phyloP scores from a whole-genome alignment of 2,888 invertebrate species.

The Athalia cordata region DNA sequence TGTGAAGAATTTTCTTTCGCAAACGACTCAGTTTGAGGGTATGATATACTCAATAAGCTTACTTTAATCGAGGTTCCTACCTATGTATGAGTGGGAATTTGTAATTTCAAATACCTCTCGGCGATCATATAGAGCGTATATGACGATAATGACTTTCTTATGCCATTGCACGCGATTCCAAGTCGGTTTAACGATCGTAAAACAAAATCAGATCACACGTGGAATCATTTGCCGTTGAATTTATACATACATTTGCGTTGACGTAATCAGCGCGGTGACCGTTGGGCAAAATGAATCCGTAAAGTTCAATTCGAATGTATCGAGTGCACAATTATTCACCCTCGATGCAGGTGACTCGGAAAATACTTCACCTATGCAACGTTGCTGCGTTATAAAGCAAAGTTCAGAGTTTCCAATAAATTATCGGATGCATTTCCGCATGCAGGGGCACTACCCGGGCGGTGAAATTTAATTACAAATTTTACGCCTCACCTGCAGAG shows the following conservation, averaged over 20 bases:
- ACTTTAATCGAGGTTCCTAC: too few species aligned
- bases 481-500: conserved; percentile 12
- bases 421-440: conserved; percentile 24
- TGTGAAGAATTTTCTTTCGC: too few species aligned
- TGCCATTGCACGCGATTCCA: conserved; percentile 8
- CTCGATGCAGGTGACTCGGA: conserved; percentile 9
- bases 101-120: conserved; percentile 15
- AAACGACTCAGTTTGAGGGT: too few species aligned
- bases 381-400: background rate
- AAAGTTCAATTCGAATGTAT: background rate
- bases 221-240: conserved; percentile 18
- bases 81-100: background rate
- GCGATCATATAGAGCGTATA: background rate
- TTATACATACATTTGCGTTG: background rate
- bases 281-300: background rate
- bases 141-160: conserved; percentile 31
- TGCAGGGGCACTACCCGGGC: conserved; percentile 5
- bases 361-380: background rate
- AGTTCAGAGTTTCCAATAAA: conserved; percentile 32
- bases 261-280: background rate
- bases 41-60: too few species aligned
- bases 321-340: background rate
- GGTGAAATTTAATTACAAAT: conserved; percentile 33
- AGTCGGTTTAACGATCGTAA: conserved; percentile 8
- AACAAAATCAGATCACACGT: conserved; percentile 6